These are phyloP conservation scores for Ameiurus melas DNA, from an alignment of 2,113 vertebrate genomes.

Conservation along the genomic window DNA sequence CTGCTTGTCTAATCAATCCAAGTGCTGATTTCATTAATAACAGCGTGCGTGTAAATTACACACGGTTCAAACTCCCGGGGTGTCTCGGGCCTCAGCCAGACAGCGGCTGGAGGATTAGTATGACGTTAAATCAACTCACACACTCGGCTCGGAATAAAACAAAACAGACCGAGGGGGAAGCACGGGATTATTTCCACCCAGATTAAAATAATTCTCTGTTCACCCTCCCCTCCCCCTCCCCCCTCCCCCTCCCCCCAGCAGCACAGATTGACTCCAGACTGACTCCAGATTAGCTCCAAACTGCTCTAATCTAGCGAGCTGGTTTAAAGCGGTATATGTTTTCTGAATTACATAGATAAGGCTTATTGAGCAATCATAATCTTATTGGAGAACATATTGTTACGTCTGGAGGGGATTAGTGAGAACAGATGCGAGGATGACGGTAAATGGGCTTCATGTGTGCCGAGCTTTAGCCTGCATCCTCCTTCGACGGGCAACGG, in stretches of 20 bases:
- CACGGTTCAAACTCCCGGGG: constrained; percentile 15
- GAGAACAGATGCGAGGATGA: constrained; percentile 67
- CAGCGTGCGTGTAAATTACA: constrained; percentile 24
- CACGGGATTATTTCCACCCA: constrained; percentile 74
- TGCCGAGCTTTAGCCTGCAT: constrained; percentile 23
- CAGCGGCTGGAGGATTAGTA: constrained; percentile 68
- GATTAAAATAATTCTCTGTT: constrained; percentile 70
- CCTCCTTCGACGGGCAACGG: background rate
- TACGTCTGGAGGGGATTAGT: constrained; percentile 62
- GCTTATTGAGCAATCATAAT: constrained; percentile 72
- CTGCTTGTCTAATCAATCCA: background rate
- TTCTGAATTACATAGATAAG: constrained; percentile 70
- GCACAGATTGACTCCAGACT: constrained; percentile 41
- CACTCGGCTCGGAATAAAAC: constrained; percentile 69
- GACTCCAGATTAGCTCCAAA: constrained; percentile 67
- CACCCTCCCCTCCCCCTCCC: constrained; percentile 39
- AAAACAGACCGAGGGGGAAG: constrained; percentile 72
- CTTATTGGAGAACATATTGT: constrained; percentile 76
- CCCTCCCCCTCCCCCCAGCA: constrained; percentile 41
- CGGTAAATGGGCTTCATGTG: constrained; percentile 42
- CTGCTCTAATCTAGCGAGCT: constrained; percentile 69
- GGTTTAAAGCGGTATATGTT: constrained; percentile 71
- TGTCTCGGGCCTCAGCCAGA: constrained; percentile 31
- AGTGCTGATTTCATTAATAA: constrained; percentile 38
- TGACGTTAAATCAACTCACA: constrained; percentile 75